Evolutionary conservation across 92 coral and sea anemone species (phyloP).

Genomic region (Desmophyllum pertusum): DNA sequence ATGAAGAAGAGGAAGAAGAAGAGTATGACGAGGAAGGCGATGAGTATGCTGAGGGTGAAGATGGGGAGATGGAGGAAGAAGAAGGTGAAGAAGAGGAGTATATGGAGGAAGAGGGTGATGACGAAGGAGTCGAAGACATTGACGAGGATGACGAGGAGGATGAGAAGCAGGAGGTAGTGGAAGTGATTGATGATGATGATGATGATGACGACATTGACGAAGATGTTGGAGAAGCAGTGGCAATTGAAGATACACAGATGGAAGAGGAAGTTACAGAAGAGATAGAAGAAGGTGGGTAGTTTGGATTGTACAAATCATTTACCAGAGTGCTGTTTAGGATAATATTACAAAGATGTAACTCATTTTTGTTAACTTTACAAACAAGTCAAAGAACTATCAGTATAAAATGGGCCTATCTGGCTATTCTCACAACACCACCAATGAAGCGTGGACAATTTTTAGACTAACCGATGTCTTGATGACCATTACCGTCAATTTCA

Average conservation of each 20-base stretch:
- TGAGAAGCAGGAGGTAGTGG: slow-evolving; percentile 57
- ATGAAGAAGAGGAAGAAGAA: slow-evolving; percentile 17
- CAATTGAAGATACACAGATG: slow-evolving; percentile 29
- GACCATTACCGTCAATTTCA: no score
- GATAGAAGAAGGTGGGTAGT: slow-evolving; percentile 30
- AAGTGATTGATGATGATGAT: slow-evolving; percentile 78
- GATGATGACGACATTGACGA: slow-evolving; percentile 42
- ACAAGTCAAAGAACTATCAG: not conserved
- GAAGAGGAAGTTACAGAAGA: slow-evolving; percentile 59
- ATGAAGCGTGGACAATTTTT: no score
- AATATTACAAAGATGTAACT: no score
- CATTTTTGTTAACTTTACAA: not conserved
- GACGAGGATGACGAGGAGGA: slow-evolving; percentile 22
- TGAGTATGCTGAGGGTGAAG: slow-evolving; percentile 52
- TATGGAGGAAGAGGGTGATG: slow-evolving; percentile 50
- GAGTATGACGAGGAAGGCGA: slow-evolving; percentile 21
- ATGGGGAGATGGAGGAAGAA: slow-evolving; percentile 54
- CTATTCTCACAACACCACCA: not conserved
- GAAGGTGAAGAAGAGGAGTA: slow-evolving; percentile 56
- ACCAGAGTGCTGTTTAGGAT: not conserved
- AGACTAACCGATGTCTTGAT: not conserved
- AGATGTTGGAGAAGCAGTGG: slow-evolving; percentile 41
- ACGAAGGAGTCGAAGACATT: slow-evolving; percentile 7
- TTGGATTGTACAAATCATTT: slow-evolving; percentile 6
- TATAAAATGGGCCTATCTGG: not conserved